Evolutionary conservation across 2,113 vertebrate species (phyloP), one percentile per base, ranked within the genome.

Genomic region (Forbesichthys agassizii): DNA sequence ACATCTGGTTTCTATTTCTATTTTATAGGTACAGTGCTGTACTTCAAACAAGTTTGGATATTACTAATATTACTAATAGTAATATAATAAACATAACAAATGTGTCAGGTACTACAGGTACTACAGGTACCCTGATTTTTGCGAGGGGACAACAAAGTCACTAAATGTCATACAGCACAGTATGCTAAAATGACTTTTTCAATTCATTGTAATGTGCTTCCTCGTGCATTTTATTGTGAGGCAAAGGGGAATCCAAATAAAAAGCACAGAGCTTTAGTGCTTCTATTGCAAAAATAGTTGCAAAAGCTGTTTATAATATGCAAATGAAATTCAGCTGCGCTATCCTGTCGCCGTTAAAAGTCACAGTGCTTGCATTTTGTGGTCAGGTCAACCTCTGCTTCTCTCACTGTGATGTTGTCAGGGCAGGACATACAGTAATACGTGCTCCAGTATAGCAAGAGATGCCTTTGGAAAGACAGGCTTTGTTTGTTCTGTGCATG

Each of bases 1-100:
- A 73, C 71, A 77, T 71, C 57, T 78, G 69, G 53, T 53, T 79
- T 65, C 51, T 33, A 48, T 53, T 79, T 65, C 51, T 33, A 48
- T 77, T 70, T 64, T 3, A 11, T 56, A 67, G 55, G 54, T 33
- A 75, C 66, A 48, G 71, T 62, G 14, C 48, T 13, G 27, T 27
- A 14, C 59, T 61, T 52, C 55, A 73, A 55, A 42, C 11, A 16
- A 4, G 51, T 58, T 55, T 46, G 49, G 67, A 5, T n/a, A 58
- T 72, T 69, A 57, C 20, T 59, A 59, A 33, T 33, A n/a, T n/a
- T 54, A 9, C 27, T 9, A 56, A 56, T 56, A n/a, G 8, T 56
- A 56, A 56, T 46, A 36, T 12, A 42, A 33, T 33, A 36, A 13
- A 60, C 6, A 33, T 13, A 20, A 12, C 27, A 27, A 27, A 27